Evolutionary conservation across 2,888 invertebrate genomes (phyloP), one percentile per base, ranked within the genome.

Genomic region (Ophion ellenae): DNA sequence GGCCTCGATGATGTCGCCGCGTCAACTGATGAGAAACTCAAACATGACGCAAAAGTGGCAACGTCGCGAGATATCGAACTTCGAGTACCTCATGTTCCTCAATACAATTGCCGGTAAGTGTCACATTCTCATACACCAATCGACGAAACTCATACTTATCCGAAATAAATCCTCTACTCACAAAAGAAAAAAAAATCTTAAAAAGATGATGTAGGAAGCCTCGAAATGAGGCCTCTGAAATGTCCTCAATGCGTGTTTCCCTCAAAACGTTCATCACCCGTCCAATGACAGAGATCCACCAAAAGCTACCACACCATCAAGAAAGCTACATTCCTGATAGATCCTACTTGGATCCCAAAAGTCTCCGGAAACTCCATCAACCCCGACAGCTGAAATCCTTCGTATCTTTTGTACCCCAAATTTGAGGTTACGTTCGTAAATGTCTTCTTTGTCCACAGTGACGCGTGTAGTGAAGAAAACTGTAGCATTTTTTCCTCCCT

Each of bases 21-120:
- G 99, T 17, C 99, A 99, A 94, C 96, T 99, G 91, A 99, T 99
- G 98, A 97, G 99, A 92, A 98, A 99, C 95, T 99, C 99, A 36
- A 99, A 99, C 95, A 99, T 99, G 99, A 99, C 99, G 71, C 99
- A 99, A 95, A 98, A 99, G 94, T 99, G 99, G 99, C 99, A 99
- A 94, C 96, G 99, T 36, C 95, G 99, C 67, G 99, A 99, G 95
- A 99, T 99, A 91, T 99, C 99, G 87, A 99, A 99, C 95, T 99
- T 99, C 95, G 99, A 99, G 95, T 99, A 99, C 94, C 96, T 99
- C 91, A 99, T 99, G 99, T 99, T 99, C 95, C 96, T 99, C 89
- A 99, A 99, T 94, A 99, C 99, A 24, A 99, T 99, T 89, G 99
- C 99, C 85, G 99, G 98, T 98, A 92, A 95, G 96, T 92, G 32